Evolutionary conservation across 2,113 vertebrate species (phyloP), one percentile per base, ranked within the genome.

Genomic region (Gymnobelideus leadbeateri): DNA sequence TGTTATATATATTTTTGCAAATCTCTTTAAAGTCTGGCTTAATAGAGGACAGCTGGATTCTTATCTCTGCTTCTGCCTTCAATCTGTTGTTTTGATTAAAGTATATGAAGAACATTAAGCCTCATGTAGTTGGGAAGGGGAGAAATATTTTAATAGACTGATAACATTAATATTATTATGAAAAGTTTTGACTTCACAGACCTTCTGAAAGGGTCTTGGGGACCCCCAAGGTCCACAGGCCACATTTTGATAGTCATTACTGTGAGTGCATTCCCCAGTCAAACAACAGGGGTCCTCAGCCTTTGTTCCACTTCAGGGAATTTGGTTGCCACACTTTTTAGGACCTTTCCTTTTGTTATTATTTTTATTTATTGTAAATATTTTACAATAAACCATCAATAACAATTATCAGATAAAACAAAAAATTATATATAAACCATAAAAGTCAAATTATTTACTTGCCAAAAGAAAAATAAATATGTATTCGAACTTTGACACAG

Each of bases 311-410:
- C 94, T 89, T 84, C 9, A 91, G 14, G 92, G 61, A 89, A 68
- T 57, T 91, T 96, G 24, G 23, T 92, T 97, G 93, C 49, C 92
- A 93, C 31, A 68, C 1, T 68, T 61, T n/a, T 68, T n/a, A 68
- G 31, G 28, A 4, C 3, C 61, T n/a, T n/a, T 68, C 6, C 55
- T 57, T 57, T n/a, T 37, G 61, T n/a, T 68, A 19, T 68, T n/a
- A n/a, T n/a, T 37, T 61, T 68, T 68, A n/a, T n/a, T 68, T 68
- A 68, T 16, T 16, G 12, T n/a, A 68, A 68, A 68, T 68, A 4
- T 68, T 12, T 68, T n/a, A 68, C 25, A n/a, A 68, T 37, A 37
- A 14, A 68, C 12, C 16, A 68, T 68, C 31, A 68, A 16, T 19
- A n/a, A 68, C 37, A 68, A 68, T 4, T 3, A n/a, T 68, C 61